Base-by-base conservation (phyloP, 2,113 vertebrate species). In the Alethe castanea region DNA sequence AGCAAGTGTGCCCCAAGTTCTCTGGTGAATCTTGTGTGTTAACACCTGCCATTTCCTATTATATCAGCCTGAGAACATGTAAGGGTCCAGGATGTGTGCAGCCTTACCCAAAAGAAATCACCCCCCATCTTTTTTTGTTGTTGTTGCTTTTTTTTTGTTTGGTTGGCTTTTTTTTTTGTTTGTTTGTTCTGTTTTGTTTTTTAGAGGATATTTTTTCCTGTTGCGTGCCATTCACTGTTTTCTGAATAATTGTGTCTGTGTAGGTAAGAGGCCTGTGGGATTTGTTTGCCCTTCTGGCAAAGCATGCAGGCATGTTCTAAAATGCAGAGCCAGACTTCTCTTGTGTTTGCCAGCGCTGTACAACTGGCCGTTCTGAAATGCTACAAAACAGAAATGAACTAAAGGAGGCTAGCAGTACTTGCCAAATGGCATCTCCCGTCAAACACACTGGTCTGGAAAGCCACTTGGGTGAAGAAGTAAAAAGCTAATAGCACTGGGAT, bases 401-500 rank as follows among this genome's bases (percentile, higher is more conserved):
- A 64, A 65, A 78, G 70, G 54, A 94, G 73, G 60, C 59, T 13
- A 29, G 67, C 57, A 89, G n/a, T 17, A 47, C 28, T 84, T 91
- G 95, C 95, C 93, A 86, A 93, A 92, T 77, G 86, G 69, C 86
- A 93, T 79, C 65, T 86, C 42, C 59, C 69, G n/a, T 94, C 93
- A 53, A 69, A 82, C 61, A 76, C 17, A 31, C 36, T 84, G 66
- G 50, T 83, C 72, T 87, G 83, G 35, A 76, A 67, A 92, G 84
- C 67, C 84, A 44, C 74, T 86, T 89, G 44, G 73, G 62, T 60
- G 16, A 61, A 67, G 16, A 56, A 95, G 72, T 44, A 85, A 86
- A 96, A 96, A 88, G 48, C 62, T 82, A 84, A 84, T 88, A 93
- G 62, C 59, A 94, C 54, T 9, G 8, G 76, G 91, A 94, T 28